phyloP scores from a whole-genome alignment of 2,113 vertebrate species.

The Uria lomvia region DNA sequence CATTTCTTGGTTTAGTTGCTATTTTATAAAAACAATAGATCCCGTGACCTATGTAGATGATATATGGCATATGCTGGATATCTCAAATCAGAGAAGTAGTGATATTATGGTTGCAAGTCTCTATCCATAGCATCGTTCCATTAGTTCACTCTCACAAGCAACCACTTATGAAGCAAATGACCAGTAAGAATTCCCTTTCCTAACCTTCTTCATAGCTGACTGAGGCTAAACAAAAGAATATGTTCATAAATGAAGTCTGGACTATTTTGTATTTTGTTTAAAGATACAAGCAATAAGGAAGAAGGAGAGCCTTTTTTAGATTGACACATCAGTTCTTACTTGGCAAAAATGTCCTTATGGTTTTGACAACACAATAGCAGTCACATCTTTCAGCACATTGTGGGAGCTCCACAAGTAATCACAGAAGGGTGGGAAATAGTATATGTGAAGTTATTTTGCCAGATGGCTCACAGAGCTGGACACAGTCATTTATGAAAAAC shows the following conservation, averaged over 20 bases:
- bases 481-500: conserved; percentile 4
- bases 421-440: conserved; percentile 31
- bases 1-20: background rate
- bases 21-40: background rate
- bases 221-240: background rate
- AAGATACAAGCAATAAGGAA: background rate
- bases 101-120: background rate
- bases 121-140: background rate
- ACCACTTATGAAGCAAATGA: background rate
- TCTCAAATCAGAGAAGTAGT: background rate
- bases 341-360: background rate
- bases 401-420: conserved; percentile 2
- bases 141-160: background rate
- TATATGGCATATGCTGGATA: background rate
- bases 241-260: background rate
- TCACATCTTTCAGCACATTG: conserved; percentile 14
- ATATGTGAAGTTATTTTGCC: conserved; percentile 13
- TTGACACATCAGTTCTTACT: background rate
- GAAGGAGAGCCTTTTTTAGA: background rate
- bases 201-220: background rate
- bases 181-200: background rate
- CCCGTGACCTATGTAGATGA: background rate
- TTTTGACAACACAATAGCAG: conserved; percentile 14
- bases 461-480: conserved; percentile 31
- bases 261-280: background rate